Percentiles rank a stretch among this genome's conserved stretches.
Conservation (phyloP, 2,888 invertebrate species). For the Chloromyia formosa region DNA sequence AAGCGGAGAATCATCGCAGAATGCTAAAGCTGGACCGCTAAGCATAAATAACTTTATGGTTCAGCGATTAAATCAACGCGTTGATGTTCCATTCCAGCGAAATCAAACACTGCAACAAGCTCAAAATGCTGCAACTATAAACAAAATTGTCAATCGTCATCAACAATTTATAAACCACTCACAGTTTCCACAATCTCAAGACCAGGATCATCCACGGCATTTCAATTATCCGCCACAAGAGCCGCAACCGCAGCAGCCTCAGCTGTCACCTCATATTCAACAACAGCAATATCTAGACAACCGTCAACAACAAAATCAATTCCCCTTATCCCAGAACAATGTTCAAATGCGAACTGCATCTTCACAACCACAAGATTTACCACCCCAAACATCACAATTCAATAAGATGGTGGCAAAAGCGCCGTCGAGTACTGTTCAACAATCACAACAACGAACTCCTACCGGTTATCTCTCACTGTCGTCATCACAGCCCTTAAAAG, state of each 20-base stretch:
- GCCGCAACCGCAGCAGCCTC: neutral
- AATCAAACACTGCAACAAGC: neutral
- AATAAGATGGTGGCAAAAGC: neutral
- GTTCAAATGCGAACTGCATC: constrained; percentile 39
- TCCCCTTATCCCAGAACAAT: constrained; percentile 27
- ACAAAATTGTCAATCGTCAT: neutral
- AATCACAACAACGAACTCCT: constrained; percentile 24
- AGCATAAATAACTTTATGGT: constrained; percentile 1
- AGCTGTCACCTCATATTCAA: too few species aligned
- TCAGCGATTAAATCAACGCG: neutral
- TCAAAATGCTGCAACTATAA: neutral
- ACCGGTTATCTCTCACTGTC: constrained; percentile 66
- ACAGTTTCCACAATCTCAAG: neutral
- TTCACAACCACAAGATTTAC: neutral
- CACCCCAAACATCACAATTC: neutral
- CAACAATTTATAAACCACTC: neutral
- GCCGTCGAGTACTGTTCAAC: neutral
- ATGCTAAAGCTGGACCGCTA: neutral
- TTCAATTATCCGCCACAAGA: neutral
- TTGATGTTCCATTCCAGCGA: neutral
- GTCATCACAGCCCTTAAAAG: constrained; percentile 65
- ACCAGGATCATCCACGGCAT: neutral
- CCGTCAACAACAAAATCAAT: constrained; percentile 28
- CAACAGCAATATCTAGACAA: constrained; percentile 22
- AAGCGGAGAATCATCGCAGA: constrained; percentile 21